These are phyloP conservation scores for Sebastolobus alascanus DNA, from an alignment of 2,797 vertebrate species.

Conservation along the genomic window DNA sequence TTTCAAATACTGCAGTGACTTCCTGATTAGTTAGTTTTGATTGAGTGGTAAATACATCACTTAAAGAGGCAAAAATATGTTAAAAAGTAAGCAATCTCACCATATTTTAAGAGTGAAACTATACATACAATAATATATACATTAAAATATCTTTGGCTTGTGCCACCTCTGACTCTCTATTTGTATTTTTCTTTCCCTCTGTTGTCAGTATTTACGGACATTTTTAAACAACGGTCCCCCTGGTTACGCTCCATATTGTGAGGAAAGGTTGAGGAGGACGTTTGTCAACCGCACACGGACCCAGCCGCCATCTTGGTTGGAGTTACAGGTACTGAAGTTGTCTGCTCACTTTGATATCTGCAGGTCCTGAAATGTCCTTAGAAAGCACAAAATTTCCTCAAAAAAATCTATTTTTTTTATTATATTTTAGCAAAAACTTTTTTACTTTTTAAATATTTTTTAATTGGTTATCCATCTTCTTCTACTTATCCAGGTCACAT, in stretches of 20 bases:
- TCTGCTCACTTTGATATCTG: background rate
- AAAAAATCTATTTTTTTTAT: background rate
- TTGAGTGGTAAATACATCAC: background rate
- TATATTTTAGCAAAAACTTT: background rate
- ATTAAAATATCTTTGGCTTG: no score
- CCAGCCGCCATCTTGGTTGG: conserved; percentile 97
- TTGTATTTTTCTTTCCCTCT: background rate
- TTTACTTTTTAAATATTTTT: background rate
- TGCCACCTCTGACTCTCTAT: background rate
- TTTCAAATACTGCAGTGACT: background rate
- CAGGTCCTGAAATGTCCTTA: background rate
- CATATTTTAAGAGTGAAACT: no score
- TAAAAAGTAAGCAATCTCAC: background rate
- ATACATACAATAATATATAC: no score
- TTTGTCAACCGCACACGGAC: conserved; percentile 95
- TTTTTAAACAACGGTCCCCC: conserved; percentile 93
- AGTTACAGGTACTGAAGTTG: conserved; percentile 89
- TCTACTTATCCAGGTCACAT: background rate
- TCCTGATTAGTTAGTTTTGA: background rate
- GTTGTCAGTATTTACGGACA: conserved; percentile 91
- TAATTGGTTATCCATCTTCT: background rate
- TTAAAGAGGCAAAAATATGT: background rate
- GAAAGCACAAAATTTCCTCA: background rate
- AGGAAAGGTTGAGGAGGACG: conserved; percentile 93
- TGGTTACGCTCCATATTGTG: conserved; percentile 95